Evolutionary conservation across 2,113 vertebrate genomes (phyloP).

Genomic region (Elachura formosa): DNA sequence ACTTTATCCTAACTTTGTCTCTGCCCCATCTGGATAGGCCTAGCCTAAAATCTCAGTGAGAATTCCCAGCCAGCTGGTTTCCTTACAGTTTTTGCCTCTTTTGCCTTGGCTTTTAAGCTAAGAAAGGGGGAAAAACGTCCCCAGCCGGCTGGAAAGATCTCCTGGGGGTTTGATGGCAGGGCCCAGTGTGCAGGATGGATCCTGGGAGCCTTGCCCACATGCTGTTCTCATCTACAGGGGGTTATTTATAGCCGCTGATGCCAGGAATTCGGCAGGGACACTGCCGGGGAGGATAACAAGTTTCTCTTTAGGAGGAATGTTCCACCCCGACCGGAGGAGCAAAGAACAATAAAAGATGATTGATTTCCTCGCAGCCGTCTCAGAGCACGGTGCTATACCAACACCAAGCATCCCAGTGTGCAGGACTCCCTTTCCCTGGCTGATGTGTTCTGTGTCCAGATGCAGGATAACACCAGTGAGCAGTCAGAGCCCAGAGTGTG

Average conservation of each 20-base stretch:
- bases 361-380: not conserved
- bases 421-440: not conserved
- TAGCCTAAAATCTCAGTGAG: not conserved
- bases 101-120: not conserved
- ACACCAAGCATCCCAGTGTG: not conserved
- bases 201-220: constrained; percentile 39
- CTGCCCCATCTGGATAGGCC: not conserved
- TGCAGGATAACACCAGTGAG: fast-evolving
- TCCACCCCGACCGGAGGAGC: not conserved
- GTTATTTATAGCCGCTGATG: constrained; percentile 36
- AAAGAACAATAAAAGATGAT: constrained; percentile 48
- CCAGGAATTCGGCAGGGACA: constrained; percentile 25
- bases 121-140: not conserved
- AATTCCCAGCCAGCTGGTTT: not conserved
- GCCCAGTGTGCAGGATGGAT: not conserved
- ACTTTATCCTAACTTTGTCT: not conserved
- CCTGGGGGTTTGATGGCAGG: not conserved
- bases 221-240: constrained; percentile 13
- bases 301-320: constrained; percentile 64
- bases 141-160: not conserved
- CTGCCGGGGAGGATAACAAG: constrained; percentile 38
- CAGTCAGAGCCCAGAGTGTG: fast-evolving
- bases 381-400: not conserved
- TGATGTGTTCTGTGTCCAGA: not conserved
- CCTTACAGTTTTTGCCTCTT: not conserved